phyloP scores from a whole-genome alignment of 2,888 invertebrate genomes.

The Drepanosiphum platanoidis region DNA sequence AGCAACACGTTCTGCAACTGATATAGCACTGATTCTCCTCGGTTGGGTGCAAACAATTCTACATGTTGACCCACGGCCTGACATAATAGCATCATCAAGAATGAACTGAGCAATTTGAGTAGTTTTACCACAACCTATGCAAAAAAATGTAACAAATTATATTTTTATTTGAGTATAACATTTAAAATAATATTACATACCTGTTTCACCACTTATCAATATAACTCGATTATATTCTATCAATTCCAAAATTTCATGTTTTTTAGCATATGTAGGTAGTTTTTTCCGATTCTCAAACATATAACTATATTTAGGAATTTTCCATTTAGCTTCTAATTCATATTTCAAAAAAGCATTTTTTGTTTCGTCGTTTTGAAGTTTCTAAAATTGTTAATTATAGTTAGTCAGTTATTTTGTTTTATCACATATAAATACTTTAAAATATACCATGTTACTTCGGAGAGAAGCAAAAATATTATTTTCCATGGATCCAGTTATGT shows the following conservation, averaged over 20 bases:
- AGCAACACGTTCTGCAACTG: constrained; percentile 89
- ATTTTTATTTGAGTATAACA: background rate
- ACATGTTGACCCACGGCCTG: constrained; percentile 77
- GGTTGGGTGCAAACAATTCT: constrained; percentile 91
- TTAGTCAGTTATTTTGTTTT: constrained; percentile 2
- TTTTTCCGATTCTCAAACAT: constrained; percentile 73
- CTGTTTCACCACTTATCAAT: constrained; percentile 81
- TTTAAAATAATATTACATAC: constrained; percentile 64
- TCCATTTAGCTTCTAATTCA: constrained; percentile 69
- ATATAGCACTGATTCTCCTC: constrained; percentile 88
- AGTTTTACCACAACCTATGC: constrained; percentile 88
- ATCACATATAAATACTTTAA: background rate
- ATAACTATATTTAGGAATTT: constrained; percentile 68
- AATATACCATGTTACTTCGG: constrained; percentile 59
- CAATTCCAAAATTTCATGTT: constrained; percentile 72
- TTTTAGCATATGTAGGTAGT: constrained; percentile 76
- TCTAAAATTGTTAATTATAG: constrained; percentile 41
- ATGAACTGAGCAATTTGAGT: constrained; percentile 93
- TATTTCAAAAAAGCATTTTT: constrained; percentile 69
- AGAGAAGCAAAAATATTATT: constrained; percentile 70
- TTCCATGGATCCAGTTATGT: constrained; percentile 74
- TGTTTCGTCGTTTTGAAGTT: constrained; percentile 65
- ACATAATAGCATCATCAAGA: constrained; percentile 79
- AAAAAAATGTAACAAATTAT: background rate
- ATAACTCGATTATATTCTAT: constrained; percentile 78